These are phyloP conservation scores for Chelidonichthys spinosus DNA, from an alignment of 2,797 vertebrate species.

Conservation along the genomic window DNA sequence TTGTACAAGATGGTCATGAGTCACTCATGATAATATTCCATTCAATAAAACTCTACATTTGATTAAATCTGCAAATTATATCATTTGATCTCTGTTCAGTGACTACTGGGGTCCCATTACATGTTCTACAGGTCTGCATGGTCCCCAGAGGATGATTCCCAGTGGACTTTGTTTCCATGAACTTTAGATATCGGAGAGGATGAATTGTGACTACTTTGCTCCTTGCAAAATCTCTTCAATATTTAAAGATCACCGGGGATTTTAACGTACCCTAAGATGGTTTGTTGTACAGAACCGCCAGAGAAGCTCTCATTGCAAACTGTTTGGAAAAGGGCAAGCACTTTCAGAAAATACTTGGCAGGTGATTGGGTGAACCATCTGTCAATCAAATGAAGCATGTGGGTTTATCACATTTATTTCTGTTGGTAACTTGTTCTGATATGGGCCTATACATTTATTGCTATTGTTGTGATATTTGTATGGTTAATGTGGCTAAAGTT, in stretches of 20 bases:
- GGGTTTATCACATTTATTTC: too few species aligned
- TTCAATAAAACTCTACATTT: slow-evolving; percentile 3
- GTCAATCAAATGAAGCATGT: too few species aligned
- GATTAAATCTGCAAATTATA: neutral
- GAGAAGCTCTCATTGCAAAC: neutral
- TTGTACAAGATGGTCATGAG: slow-evolving; percentile 18
- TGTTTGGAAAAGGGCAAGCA: too few species aligned
- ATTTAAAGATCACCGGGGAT: too few species aligned
- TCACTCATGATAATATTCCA: slow-evolving; percentile 8
- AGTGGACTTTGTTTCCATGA: neutral
- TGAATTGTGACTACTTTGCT: neutral
- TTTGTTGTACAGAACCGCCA: neutral
- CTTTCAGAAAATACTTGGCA: neutral
- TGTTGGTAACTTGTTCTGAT: too few species aligned
- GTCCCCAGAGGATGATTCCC: neutral
- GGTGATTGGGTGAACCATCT: too few species aligned
- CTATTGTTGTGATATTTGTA: too few species aligned
- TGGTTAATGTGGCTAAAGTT: too few species aligned
- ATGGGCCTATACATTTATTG: too few species aligned
- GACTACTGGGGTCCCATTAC: neutral
- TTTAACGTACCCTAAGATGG: neutral
- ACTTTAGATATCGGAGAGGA: neutral
- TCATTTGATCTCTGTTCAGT: neutral
- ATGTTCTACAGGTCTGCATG: neutral
- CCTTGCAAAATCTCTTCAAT: neutral